Conservation (phyloP, 2,113 vertebrate genomes). For the Zosterops hypoxanthus region DNA sequence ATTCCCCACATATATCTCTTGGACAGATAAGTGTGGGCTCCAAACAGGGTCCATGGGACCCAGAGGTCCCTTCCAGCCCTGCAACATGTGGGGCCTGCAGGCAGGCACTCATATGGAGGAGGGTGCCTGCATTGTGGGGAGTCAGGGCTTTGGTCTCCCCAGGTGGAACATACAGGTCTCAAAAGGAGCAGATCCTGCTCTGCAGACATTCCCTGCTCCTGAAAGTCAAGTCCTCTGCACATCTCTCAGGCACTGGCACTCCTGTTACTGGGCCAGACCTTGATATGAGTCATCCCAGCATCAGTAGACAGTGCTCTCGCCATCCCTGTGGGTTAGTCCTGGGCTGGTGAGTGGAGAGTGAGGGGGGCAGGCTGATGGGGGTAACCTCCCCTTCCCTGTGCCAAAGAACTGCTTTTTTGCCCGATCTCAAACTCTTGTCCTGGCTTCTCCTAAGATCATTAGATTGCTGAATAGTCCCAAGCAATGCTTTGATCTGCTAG, state of each 20-base stretch:
- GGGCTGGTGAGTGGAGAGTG: neutral
- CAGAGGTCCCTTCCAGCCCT: neutral
- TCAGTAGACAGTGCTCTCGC: fast-evolving
- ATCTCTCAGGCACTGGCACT: neutral
- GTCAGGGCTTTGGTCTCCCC: neutral
- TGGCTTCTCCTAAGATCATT: neutral
- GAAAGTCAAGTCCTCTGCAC: fast-evolving
- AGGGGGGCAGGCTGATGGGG: fast-evolving
- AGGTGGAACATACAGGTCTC: neutral
- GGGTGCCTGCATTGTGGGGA: fast-evolving
- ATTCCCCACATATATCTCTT: neutral
- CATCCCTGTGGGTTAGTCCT: fast-evolving
- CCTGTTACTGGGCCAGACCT: fast-evolving
- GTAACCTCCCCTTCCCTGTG: neutral
- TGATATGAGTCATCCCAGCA: neutral
- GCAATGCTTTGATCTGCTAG: neutral
- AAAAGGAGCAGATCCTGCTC: neutral
- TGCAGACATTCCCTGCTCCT: neutral
- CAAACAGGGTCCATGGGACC: fast-evolving
- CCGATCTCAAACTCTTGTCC: neutral
- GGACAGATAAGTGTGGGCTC: neutral
- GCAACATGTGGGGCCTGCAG: neutral
- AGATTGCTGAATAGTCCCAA: neutral
- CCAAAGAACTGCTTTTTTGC: neutral
- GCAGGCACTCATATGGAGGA: neutral